Conservation (phyloP, 2,113 vertebrate species). For the Edolisoma coerulescens region DNA sequence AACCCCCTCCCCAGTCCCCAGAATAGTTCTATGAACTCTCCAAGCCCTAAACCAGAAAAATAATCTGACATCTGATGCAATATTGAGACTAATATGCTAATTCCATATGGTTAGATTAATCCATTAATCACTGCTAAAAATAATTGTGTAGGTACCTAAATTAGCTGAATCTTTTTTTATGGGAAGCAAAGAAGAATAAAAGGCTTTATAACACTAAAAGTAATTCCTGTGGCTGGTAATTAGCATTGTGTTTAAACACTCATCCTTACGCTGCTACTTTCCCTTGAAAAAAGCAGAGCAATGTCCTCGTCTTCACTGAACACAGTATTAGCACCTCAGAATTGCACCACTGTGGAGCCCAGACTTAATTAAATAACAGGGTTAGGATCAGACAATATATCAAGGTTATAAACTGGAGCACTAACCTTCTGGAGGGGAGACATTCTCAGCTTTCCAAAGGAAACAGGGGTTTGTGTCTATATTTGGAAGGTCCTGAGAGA, state of each 20-base stretch:
- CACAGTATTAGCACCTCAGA: neutral
- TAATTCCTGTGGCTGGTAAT: neutral
- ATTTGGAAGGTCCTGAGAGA: conserved; percentile 23
- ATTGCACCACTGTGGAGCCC: neutral
- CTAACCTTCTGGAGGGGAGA: conserved; percentile 27
- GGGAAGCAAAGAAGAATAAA: neutral
- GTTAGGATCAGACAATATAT: conserved; percentile 33
- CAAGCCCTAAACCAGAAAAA: neutral
- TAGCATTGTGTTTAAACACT: neutral
- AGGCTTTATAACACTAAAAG: neutral
- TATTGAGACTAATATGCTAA: conserved; percentile 17
- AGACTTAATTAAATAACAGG: conserved; percentile 43
- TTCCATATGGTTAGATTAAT: conserved; percentile 12
- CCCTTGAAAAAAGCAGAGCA: neutral
- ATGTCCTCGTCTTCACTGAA: neutral
- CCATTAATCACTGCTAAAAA: conserved; percentile 44
- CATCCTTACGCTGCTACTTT: neutral
- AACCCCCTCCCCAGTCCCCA: fast-evolving
- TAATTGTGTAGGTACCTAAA: neutral
- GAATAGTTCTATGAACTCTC: neutral
- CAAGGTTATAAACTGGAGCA: conserved; percentile 27
- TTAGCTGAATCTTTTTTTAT: neutral
- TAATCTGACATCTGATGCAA: neutral
- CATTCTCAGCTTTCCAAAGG: neutral
- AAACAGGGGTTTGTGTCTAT: conserved; percentile 1